A percentile compares a stretch with the other conserved stretches of the same genome.
These are phyloP conservation scores for Kryptopterus vitreolus DNA, from an alignment of 2,797 vertebrate genomes.

Conservation along the genomic window DNA sequence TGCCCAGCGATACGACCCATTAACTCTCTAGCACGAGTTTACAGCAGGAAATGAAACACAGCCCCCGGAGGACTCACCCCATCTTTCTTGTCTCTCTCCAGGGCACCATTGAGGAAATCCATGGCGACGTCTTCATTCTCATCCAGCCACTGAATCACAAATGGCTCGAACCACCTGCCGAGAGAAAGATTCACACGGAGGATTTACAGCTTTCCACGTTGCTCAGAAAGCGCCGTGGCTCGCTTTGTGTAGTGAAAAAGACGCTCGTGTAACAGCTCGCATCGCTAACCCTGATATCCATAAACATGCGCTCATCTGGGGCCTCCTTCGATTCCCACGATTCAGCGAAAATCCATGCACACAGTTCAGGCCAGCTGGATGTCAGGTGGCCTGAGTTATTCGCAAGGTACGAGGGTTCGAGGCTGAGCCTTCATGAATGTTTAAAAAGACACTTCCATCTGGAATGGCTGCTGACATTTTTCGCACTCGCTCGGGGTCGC, in stretches of 20 bases:
- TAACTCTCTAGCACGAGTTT: neutral
- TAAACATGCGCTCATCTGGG: neutral
- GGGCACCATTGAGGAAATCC: conserved; percentile 95
- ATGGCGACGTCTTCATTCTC: conserved; percentile 97
- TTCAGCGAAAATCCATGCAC: no score
- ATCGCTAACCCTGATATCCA: neutral
- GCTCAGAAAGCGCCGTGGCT: neutral
- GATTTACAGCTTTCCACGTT: neutral
- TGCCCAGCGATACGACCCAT: neutral
- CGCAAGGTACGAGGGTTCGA: neutral
- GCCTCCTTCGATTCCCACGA: neutral
- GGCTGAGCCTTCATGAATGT: neutral
- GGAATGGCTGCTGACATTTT: neutral
- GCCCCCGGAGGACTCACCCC: conserved; percentile 78
- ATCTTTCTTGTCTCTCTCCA: conserved; percentile 97
- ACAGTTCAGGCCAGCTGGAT: neutral
- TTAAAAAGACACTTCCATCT: conserved; percentile 5
- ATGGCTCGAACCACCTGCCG: conserved; percentile 95
- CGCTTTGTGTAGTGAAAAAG: neutral
- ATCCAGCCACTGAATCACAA: conserved; percentile 98
- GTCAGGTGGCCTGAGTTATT: neutral
- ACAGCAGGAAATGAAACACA: neutral
- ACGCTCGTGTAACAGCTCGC: neutral
- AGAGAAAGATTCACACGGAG: conserved; percentile 23
- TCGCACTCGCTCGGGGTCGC: neutral